phyloP scores from a whole-genome alignment of 92 coral and sea anemone species.

The Zoanthus solanderi region DNA sequence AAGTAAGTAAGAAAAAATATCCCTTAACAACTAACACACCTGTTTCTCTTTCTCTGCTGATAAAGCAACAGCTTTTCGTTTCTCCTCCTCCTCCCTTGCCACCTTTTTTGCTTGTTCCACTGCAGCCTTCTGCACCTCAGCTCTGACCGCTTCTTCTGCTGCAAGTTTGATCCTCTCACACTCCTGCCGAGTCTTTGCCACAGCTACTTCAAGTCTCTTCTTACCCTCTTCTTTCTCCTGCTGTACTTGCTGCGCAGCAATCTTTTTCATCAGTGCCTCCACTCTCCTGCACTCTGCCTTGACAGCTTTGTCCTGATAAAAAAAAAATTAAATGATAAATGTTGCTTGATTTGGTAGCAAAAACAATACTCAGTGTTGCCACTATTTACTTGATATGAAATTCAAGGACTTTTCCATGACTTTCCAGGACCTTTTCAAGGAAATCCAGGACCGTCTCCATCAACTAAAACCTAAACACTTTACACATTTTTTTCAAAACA shows the following conservation, averaged over 20 bases:
- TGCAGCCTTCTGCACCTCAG: constrained; percentile 66
- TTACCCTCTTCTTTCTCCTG: constrained; percentile 89
- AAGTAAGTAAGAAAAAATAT: no score
- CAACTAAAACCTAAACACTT: no score
- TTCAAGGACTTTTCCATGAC: no score
- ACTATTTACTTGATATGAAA: no score
- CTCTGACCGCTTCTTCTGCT: constrained; percentile 69
- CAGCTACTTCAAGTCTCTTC: constrained; percentile 78
- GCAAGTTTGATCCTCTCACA: constrained; percentile 79
- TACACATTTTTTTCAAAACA: no score
- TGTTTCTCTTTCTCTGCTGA: constrained; percentile 96
- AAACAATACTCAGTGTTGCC: no score
- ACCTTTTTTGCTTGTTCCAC: constrained; percentile 71
- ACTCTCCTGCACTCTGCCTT: constrained; percentile 95
- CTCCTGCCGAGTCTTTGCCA: constrained; percentile 75
- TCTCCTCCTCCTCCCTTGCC: constrained; percentile 80
- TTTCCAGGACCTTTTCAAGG: no score
- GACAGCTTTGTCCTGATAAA: constrained; percentile 90
- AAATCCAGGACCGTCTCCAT: no score
- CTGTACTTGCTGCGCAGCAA: constrained; percentile 93
- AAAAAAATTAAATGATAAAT: no score
- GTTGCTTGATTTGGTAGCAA: no score
- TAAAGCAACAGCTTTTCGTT: constrained; percentile 75
- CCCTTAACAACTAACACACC: constrained; percentile 44
- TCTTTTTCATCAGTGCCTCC: constrained; percentile 96